Percentiles rank a stretch among this genome's conserved stretches.
These are phyloP conservation scores for Leptobrachium ailaonicum DNA, from an alignment of 2,113 vertebrate species.

Conservation along the genomic window DNA sequence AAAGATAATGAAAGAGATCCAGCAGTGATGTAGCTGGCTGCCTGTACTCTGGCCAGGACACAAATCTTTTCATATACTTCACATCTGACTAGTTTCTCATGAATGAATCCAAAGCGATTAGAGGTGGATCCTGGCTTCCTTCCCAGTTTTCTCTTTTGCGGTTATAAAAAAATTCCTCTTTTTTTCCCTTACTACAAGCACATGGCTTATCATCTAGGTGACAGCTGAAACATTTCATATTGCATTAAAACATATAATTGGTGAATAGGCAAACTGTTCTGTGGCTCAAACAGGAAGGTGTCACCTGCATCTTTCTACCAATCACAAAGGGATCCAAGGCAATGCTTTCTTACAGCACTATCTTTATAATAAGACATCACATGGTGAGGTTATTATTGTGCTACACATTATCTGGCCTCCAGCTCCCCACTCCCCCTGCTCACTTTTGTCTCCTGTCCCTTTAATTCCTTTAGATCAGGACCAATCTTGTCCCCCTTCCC, in stretches of 20 bases:
- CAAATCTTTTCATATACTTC: constrained; percentile 22
- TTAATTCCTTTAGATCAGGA: no score
- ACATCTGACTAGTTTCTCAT: constrained; percentile 35
- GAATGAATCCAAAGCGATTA: constrained; percentile 46
- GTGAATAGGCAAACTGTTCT: constrained; percentile 30
- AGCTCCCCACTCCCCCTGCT: no score
- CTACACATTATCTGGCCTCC: no score
- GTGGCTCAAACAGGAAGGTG: constrained; percentile 29
- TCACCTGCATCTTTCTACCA: background rate
- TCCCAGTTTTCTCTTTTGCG: constrained; percentile 41
- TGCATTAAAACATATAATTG: constrained; percentile 45
- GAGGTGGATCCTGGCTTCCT: constrained; percentile 28
- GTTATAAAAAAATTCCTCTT: constrained; percentile 28
- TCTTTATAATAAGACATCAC: no score
- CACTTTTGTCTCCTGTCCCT: no score
- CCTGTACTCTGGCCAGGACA: constrained; percentile 7
- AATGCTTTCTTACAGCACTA: no score
- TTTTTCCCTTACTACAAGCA: constrained; percentile 39
- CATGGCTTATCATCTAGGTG: constrained; percentile 45
- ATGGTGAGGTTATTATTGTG: no score
- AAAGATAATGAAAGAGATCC: constrained; percentile 10
- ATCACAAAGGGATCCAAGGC: no score
- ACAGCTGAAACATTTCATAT: constrained; percentile 47
- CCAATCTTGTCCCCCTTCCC: no score
- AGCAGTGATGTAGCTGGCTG: background rate